A percentile compares a stretch with the other conserved stretches of the same genome.
These are phyloP conservation scores for Tenebrio molitor DNA, from an alignment of 1,140 invertebrate genomes.

Conservation along the genomic window DNA sequence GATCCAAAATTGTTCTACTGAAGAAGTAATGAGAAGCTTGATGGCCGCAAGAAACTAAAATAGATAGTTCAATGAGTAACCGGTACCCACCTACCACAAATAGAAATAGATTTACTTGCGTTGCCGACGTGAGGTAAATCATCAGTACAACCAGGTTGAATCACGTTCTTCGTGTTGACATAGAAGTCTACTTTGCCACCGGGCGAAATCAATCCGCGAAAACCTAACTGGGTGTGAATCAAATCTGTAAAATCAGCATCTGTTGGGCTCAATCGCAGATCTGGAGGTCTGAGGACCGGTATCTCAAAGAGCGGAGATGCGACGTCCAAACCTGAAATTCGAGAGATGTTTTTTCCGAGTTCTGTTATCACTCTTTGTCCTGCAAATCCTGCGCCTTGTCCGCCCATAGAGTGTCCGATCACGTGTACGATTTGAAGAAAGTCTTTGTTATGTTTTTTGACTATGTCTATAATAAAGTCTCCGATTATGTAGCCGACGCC, in stretches of 20 bases:
- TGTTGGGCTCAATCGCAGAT: constrained; percentile 61
- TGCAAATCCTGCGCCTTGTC: constrained; percentile 72
- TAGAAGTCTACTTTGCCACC: constrained; percentile 90
- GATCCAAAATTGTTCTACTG: no score
- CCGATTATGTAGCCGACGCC: constrained; percentile 50
- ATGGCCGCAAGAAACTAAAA: no score
- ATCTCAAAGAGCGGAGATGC: constrained; percentile 68
- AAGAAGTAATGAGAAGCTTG: no score
- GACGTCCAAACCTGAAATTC: constrained; percentile 80
- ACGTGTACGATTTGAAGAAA: constrained; percentile 67
- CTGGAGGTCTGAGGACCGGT: constrained; percentile 32
- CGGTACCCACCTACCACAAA: no score
- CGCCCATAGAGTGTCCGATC: constrained; percentile 74
- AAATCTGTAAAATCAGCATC: constrained; percentile 92
- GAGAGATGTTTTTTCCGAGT: constrained; percentile 68
- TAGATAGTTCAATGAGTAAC: no score
- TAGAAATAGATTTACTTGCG: no score
- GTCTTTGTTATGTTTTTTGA: constrained; percentile 55
- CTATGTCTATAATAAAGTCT: constrained; percentile 61
- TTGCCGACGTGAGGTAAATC: no score
- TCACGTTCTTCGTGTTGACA: constrained; percentile 81
- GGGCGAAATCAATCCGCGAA: constrained; percentile 77
- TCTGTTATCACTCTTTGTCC: constrained; percentile 60
- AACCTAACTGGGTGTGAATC: constrained; percentile 90
- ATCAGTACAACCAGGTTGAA: constrained; percentile 83